phyloP scores from a whole-genome alignment of 2,113 vertebrate genomes.

The Myotis brandtii region DNA sequence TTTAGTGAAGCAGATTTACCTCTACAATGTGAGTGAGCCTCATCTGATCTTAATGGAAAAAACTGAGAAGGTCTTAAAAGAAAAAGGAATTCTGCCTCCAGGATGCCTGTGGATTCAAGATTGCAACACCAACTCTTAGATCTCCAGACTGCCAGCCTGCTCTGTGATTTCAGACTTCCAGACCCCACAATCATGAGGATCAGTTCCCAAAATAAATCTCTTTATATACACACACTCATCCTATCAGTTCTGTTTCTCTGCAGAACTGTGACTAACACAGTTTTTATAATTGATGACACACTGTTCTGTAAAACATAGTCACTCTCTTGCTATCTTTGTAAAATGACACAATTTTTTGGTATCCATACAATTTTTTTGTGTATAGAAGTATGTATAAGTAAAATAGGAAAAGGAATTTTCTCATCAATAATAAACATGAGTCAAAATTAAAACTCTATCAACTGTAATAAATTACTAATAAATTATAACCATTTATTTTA shows the following conservation, averaged over 20 bases:
- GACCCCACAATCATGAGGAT: background rate
- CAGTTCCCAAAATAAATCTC: background rate
- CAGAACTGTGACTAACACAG: background rate
- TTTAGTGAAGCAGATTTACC: background rate
- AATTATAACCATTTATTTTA: conserved; percentile 14
- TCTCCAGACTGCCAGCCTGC: background rate
- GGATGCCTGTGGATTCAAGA: background rate
- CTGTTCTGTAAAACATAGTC: conserved; percentile 72
- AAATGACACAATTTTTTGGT: conserved; percentile 66
- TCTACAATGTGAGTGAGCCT: background rate
- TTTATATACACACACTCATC: background rate
- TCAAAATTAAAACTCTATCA: conserved; percentile 5
- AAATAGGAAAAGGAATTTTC: conserved; percentile 44
- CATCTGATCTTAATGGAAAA: background rate
- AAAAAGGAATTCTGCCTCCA: background rate
- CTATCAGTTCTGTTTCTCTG: background rate
- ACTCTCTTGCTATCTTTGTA: conserved; percentile 64
- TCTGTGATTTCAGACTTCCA: background rate
- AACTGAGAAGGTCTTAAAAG: background rate
- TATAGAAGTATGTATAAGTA: conserved; percentile 57
- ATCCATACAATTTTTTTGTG: conserved; percentile 38
- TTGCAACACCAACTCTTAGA: background rate
- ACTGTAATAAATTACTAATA: conserved; percentile 57
- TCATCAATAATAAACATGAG: conserved; percentile 21
- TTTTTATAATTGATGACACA: conserved; percentile 72